These are phyloP conservation scores for Hemithea aestivaria DNA, from an alignment of 2,888 invertebrate species.

Conservation along the genomic window DNA sequence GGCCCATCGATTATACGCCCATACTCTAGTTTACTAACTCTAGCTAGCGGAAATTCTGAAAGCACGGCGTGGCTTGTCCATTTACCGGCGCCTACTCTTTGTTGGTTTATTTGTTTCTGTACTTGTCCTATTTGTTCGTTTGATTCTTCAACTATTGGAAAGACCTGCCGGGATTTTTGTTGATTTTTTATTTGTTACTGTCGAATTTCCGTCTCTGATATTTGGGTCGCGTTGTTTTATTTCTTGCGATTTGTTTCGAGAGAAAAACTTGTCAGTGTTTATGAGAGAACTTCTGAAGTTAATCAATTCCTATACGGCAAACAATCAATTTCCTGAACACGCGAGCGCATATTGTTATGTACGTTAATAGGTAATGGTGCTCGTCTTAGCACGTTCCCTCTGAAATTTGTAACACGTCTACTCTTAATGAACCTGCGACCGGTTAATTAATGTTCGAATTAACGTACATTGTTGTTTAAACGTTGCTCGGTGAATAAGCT, in stretches of 20 bases:
- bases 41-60: constrained; percentile 8
- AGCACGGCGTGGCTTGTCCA: constrained; percentile 2
- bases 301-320: constrained; percentile 7
- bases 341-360: constrained; percentile 15
- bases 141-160: too few species aligned
- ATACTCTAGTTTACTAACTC: constrained; percentile 1
- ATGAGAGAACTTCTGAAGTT: constrained; percentile 3
- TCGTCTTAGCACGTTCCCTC: constrained; percentile 15
- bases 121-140: background rate
- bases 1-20: constrained; percentile 19
- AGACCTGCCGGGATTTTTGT: too few species aligned
- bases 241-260: too few species aligned
- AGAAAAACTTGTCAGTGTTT: background rate
- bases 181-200: too few species aligned
- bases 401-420: constrained; percentile 30
- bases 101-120: constrained; percentile 1
- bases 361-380: constrained; percentile 16
- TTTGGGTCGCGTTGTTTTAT: too few species aligned
- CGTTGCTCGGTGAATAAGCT: constrained; percentile 6
- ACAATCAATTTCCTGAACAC: constrained; percentile 10
- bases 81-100: background rate
- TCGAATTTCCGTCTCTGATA: too few species aligned
- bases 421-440: constrained; percentile 29
- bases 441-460: constrained; percentile 32
- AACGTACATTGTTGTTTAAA: constrained; percentile 27